These are phyloP conservation scores for Synergus umbraculus DNA, from an alignment of 2,888 invertebrate species.

Conservation along the genomic window DNA sequence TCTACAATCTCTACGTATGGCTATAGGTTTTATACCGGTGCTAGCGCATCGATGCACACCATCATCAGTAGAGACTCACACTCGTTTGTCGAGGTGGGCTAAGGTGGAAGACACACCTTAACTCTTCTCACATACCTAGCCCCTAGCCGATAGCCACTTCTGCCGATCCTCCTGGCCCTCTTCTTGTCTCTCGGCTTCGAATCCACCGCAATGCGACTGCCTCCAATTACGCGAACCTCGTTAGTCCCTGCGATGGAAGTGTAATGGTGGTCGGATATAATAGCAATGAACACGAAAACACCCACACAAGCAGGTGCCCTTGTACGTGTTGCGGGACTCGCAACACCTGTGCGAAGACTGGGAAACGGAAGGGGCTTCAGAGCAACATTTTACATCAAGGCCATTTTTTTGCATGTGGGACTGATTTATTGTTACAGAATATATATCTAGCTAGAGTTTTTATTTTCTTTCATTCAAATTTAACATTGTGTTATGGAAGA, in stretches of 20 bases:
- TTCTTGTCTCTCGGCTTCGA: conserved; percentile 44
- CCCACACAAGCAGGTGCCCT: conserved; percentile 21
- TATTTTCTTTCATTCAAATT: neutral
- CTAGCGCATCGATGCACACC: conserved; percentile 22
- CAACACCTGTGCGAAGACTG: conserved; percentile 28
- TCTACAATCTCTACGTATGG: conserved; percentile 37
- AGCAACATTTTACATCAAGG: conserved; percentile 7
- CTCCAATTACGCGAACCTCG: conserved; percentile 39
- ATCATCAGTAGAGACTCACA: conserved; percentile 45
- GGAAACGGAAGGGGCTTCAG: conserved; percentile 23
- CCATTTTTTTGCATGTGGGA: neutral
- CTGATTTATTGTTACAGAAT: neutral
- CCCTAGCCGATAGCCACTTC: conserved; percentile 46
- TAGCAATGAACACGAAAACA: conserved; percentile 23
- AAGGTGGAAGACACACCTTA: conserved; percentile 48
- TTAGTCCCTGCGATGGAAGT: conserved; percentile 17
- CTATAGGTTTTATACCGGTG: neutral
- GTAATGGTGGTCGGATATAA: conserved; percentile 23
- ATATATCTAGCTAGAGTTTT: neutral
- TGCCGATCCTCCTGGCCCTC: conserved; percentile 54
- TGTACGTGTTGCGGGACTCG: conserved; percentile 6
- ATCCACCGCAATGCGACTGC: conserved; percentile 26
- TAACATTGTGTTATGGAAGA: too few species aligned
- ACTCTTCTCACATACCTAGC: conserved; percentile 46
- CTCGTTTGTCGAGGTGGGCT: conserved; percentile 42